Evolutionary conservation across 2,797 vertebrate genomes (phyloP).

Genomic region (Lemur catta): DNA sequence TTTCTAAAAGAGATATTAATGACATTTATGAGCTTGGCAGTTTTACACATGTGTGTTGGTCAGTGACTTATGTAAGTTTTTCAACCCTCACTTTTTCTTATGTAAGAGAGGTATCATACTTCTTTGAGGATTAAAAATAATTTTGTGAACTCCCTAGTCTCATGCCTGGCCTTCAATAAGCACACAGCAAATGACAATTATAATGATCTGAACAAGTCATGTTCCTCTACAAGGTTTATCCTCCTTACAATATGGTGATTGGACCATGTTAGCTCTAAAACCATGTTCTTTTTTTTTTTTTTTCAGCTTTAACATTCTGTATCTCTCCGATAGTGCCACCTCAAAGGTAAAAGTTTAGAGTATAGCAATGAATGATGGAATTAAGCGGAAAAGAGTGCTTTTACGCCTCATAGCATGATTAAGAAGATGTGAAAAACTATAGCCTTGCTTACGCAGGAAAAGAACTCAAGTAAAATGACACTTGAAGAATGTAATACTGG

Average conservation of each 20-base stretch:
- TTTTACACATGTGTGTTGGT: neutral
- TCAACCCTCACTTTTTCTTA: neutral
- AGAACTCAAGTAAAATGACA: neutral
- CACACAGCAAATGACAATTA: too few relatives aligned
- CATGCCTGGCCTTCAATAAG: neutral
- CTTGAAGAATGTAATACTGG: neutral
- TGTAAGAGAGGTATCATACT: neutral
- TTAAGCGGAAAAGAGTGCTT: neutral
- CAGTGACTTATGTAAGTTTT: neutral
- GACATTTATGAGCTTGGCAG: neutral
- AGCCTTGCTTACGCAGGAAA: neutral
- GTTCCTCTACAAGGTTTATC: neutral
- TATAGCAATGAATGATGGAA: neutral
- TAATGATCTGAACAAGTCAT: neutral
- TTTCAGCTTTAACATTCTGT: neutral
- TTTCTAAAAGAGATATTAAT: neutral
- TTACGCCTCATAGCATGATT: neutral
- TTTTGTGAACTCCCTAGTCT: neutral
- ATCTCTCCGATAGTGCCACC: neutral
- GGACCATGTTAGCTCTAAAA: neutral
- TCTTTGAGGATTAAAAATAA: neutral
- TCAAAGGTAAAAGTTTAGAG: neutral
- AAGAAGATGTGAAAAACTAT: neutral
- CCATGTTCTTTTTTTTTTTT: neutral
- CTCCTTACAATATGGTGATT: neutral